Evolutionary conservation across 2,113 vertebrate genomes (phyloP).

Genomic region (Eidolon helvum): DNA sequence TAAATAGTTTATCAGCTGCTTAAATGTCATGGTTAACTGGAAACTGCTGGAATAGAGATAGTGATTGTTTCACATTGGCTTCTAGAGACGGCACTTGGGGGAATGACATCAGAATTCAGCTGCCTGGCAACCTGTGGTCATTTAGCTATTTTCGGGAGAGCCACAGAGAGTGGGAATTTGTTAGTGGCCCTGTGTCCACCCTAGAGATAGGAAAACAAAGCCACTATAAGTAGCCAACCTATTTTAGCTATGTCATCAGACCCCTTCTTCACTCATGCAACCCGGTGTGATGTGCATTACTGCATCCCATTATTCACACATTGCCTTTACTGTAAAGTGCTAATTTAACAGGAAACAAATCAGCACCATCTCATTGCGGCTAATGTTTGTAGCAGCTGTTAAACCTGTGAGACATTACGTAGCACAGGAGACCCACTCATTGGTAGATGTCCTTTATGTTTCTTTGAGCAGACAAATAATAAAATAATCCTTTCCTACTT

Average conservation of each 20-base stretch:
- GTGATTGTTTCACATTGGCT: not conserved
- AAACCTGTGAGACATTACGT: not conserved
- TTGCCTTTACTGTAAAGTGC: not conserved
- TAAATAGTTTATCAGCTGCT: not conserved
- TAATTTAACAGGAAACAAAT: not conserved
- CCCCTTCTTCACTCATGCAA: not conserved
- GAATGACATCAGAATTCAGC: conserved; percentile 46
- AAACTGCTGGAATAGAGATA: not conserved
- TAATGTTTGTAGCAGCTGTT: conserved; percentile 11
- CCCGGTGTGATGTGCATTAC: not conserved
- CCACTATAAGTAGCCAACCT: not conserved
- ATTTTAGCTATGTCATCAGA: conserved; percentile 56
- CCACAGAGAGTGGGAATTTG: conserved; percentile 50
- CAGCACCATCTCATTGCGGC: not conserved
- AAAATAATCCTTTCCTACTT: conserved; percentile 17
- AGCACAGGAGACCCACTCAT: not conserved
- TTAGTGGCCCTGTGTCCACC: conserved; percentile 37
- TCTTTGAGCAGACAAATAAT: conserved; percentile 28
- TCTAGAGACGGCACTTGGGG: conserved; percentile 33
- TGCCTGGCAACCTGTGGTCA: conserved; percentile 63
- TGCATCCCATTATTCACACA: conserved; percentile 42
- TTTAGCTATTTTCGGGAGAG: conserved; percentile 54
- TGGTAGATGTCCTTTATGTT: conserved; percentile 26
- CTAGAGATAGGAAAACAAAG: conserved; percentile 71
- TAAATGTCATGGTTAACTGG: not conserved